Percentiles rank a stretch among this genome's conserved stretches.
Evolutionary conservation across 2,888 invertebrate species (phyloP).

Genomic region (Folsomia candida): DNA sequence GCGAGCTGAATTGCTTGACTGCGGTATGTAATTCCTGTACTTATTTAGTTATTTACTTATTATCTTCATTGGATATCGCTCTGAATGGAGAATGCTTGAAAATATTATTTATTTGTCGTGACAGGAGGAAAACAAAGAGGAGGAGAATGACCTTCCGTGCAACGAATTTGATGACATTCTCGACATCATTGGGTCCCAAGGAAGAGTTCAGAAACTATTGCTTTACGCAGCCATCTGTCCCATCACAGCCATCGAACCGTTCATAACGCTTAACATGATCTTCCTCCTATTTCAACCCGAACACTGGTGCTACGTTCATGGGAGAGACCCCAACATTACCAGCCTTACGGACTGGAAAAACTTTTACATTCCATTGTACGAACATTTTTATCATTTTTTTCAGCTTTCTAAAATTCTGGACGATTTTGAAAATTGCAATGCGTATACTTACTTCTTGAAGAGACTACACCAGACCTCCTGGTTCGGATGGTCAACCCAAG

Average conservation of each 20-base stretch:
- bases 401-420: too few relatives aligned
- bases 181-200: slow-evolving; percentile 59
- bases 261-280: slow-evolving; percentile 58
- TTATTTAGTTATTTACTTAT: too few relatives aligned
- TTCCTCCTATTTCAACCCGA: slow-evolving; percentile 60
- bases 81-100: too few relatives aligned
- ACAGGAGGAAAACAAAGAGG: too few relatives aligned
- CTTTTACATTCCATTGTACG: slow-evolving; percentile 60
- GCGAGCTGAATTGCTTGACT: too few relatives aligned
- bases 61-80: too few relatives aligned
- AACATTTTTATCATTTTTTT: too few relatives aligned
- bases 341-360: slow-evolving; percentile 59
- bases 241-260: slow-evolving; percentile 57
- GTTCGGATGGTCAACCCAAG: slow-evolving; percentile 22
- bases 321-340: slow-evolving; percentile 54
- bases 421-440: neutral
- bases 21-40: too few relatives aligned
- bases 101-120: too few relatives aligned
- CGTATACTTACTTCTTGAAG: too few relatives aligned
- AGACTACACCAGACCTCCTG: slow-evolving; percentile 9
- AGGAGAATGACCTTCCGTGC: slow-evolving; percentile 9
- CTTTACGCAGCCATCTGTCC: slow-evolving; percentile 56
- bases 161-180: slow-evolving; percentile 41
- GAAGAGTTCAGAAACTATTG: slow-evolving; percentile 59
- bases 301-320: slow-evolving; percentile 62